A percentile compares a stretch with the other conserved stretches of the same genome.
Conservation (phyloP, 2,888 invertebrate species). For the Cylloceria caligata region DNA sequence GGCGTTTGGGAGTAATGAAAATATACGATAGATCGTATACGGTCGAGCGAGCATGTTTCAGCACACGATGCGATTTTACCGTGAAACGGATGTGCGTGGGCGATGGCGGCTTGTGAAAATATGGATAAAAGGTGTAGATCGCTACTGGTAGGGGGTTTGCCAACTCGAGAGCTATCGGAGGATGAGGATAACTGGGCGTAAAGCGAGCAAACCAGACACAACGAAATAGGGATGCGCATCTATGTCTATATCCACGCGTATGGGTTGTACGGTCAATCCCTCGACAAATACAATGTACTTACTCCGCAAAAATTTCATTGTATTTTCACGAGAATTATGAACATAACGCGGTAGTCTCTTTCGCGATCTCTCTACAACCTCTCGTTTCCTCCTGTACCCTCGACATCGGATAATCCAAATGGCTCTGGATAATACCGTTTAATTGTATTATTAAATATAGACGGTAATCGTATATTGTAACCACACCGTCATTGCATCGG, state of each 20-base stretch:
- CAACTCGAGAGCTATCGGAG: background rate
- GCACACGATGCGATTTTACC: conserved; percentile 36
- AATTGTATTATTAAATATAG: conserved; percentile 36
- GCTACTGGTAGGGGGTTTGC: background rate
- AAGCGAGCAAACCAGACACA: conserved; percentile 12
- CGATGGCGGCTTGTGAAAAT: conserved; percentile 45
- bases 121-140: conserved; percentile 43
- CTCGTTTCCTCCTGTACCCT: background rate
- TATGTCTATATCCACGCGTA: background rate
- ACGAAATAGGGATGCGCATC: background rate
- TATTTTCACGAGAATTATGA: conserved; percentile 31
- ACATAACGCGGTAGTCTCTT: background rate
- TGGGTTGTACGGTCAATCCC: conserved; percentile 8
- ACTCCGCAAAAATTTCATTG: conserved; percentile 37
- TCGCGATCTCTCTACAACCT: background rate
- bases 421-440: conserved; percentile 17
- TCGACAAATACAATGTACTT: conserved; percentile 27
- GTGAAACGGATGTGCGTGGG: conserved; percentile 24
- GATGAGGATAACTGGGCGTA: background rate
- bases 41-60: conserved; percentile 21
- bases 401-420: conserved; percentile 33
- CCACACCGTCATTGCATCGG: background rate
- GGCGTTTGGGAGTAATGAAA: conserved; percentile 57
- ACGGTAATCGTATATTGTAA: background rate
- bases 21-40: conserved; percentile 50